Percentiles rank a stretch among this genome's conserved stretches.
phyloP scores from a whole-genome alignment of 2,888 invertebrate genomes.

The Papilio demoleus region DNA sequence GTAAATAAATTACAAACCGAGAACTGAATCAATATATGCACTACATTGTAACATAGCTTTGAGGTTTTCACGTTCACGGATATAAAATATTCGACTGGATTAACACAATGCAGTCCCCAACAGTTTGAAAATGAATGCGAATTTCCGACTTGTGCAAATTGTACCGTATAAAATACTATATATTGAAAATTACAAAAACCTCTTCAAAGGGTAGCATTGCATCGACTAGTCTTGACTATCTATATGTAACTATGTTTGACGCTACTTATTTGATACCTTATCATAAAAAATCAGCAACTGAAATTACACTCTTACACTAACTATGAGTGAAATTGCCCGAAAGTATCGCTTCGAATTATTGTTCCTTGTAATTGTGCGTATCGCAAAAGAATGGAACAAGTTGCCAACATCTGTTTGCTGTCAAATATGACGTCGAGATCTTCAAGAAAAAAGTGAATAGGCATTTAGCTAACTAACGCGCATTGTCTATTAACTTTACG shows the following conservation, averaged over 20 bases:
- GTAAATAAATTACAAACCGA: constrained; percentile 40
- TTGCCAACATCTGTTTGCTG: no score
- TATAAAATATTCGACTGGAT: constrained; percentile 37
- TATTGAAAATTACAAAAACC: neutral
- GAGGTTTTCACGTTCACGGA: constrained; percentile 37
- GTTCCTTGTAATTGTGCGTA: no score
- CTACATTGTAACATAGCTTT: constrained; percentile 37
- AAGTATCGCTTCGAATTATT: neutral
- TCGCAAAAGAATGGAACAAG: no score
- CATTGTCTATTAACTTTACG: no score
- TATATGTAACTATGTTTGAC: no score
- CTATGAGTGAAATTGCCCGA: neutral
- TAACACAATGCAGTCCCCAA: constrained; percentile 31
- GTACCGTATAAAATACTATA: neutral
- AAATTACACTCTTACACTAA: neutral
- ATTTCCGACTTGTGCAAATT: constrained; percentile 18
- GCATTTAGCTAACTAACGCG: no score
- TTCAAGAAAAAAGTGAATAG: no score
- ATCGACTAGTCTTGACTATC: no score
- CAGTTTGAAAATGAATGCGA: constrained; percentile 13
- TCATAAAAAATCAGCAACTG: neutral
- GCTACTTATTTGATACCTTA: no score
- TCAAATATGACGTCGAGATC: no score
- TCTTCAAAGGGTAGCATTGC: no score
- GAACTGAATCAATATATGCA: constrained; percentile 39